Evolutionary conservation across 2,797 vertebrate species (phyloP).

Genomic region (Ceryle rudis): DNA sequence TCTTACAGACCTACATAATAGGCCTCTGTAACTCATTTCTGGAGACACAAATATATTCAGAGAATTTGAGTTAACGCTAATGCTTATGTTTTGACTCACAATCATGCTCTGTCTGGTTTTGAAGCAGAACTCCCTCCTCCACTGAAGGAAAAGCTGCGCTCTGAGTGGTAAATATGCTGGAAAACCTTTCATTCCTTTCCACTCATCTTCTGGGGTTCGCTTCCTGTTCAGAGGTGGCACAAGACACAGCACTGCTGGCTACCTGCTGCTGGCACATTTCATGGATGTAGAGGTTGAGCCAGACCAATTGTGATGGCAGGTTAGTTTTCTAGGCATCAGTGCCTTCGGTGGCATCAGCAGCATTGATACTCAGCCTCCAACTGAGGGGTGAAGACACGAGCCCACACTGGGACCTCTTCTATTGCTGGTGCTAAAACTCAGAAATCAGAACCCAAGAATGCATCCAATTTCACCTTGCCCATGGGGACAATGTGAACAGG

Average conservation of each 20-base stretch:
- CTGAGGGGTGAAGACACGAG: not conserved
- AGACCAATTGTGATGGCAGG: not conserved
- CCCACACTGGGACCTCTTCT: not conserved
- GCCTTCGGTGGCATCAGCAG: not conserved
- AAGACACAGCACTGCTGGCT: not conserved
- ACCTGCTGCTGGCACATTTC: not conserved
- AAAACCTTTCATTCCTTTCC: not conserved
- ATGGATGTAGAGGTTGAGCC: not conserved
- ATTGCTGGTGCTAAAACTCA: not conserved
- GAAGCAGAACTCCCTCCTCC: not conserved
- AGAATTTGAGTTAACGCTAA: not conserved
- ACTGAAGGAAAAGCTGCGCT: not conserved
- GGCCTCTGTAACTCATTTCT: not conserved
- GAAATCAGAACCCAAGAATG: not conserved
- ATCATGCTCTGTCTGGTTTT: not conserved
- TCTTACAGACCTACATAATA: not conserved
- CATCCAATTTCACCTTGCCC: fast-evolving
- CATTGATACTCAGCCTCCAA: not conserved
- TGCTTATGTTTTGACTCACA: not conserved
- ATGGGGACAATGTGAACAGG: not conserved
- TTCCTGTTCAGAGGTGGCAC: not conserved
- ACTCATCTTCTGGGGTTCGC: not conserved
- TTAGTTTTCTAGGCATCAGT: not conserved
- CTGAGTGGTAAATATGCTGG: not conserved
- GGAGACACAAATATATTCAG: not conserved